Conservation (phyloP, 2,888 invertebrate species). For the Drosophila pseudotalamancana region DNA sequence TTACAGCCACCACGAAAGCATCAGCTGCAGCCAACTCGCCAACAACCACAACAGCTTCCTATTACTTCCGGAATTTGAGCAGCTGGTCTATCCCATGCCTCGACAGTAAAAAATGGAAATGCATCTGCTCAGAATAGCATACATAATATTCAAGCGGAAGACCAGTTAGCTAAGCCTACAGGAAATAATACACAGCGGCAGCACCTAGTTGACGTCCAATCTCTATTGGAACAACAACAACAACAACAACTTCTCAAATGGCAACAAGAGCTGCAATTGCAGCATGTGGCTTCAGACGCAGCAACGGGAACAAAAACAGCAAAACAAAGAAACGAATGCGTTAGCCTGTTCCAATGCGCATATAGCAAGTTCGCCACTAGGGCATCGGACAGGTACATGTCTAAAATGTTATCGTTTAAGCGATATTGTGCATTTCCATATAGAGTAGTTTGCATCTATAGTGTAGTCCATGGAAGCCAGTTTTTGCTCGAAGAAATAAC, state of each 20-base stretch:
- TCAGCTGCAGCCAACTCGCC: neutral
- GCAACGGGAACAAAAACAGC: constrained; percentile 3
- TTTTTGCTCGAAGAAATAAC: constrained; percentile 23
- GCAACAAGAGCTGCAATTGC: neutral
- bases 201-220: too few species aligned
- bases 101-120: too few species aligned
- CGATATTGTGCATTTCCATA: neutral
- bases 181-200: too few species aligned
- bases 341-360: neutral
- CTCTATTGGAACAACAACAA: too few species aligned
- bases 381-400: neutral
- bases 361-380: neutral
- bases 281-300: constrained; percentile 7
- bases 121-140: too few species aligned
- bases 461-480: constrained; percentile 14
- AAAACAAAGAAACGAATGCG: neutral
- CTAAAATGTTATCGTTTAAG: too few species aligned
- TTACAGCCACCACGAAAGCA: neutral
- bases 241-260: neutral
- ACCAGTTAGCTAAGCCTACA: too few species aligned
- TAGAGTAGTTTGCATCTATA: neutral
- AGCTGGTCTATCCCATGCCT: too few species aligned
- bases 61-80: too few species aligned
- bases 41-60: neutral
- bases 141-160: too few species aligned